phyloP scores from a whole-genome alignment of 92 coral and sea anemone genomes.

The Porites lobata region DNA sequence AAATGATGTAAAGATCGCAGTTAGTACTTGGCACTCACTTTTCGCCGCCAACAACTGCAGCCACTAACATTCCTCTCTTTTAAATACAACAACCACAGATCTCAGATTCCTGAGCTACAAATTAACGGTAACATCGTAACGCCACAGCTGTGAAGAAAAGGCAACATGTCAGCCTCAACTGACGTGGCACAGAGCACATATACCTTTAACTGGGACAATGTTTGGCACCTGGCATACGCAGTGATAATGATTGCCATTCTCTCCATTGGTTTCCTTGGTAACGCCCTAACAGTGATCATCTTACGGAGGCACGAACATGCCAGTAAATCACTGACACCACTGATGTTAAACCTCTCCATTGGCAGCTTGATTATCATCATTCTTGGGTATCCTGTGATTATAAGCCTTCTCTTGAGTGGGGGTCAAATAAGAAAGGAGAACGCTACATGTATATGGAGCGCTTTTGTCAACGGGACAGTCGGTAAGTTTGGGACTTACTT shows the following conservation, averaged over 20 bases:
- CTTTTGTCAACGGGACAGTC: slow-evolving; percentile 61
- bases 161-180: slow-evolving; percentile 15
- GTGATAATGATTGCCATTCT: slow-evolving; percentile 54
- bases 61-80: too few species aligned
- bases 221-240: slow-evolving; percentile 57
- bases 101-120: neutral
- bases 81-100: too few species aligned
- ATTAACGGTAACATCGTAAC: neutral
- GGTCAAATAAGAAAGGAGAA: slow-evolving; percentile 1
- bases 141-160: neutral
- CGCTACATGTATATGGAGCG: slow-evolving; percentile 65
- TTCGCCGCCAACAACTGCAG: too few species aligned
- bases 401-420: slow-evolving; percentile 41
- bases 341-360: slow-evolving; percentile 58
- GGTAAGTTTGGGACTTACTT: slow-evolving; percentile 17
- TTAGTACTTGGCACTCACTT: too few species aligned
- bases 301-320: slow-evolving; percentile 53
- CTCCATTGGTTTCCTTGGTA: slow-evolving; percentile 66
- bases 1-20: too few species aligned
- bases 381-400: slow-evolving; percentile 64
- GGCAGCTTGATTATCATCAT: slow-evolving; percentile 64
- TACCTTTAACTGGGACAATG: slow-evolving; percentile 13
- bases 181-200: neutral
- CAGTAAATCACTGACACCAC: slow-evolving; percentile 64
- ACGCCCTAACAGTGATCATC: slow-evolving; percentile 52